These are phyloP conservation scores for Pyrrhosoma nymphula DNA, from an alignment of 2,888 invertebrate genomes.

Conservation along the genomic window DNA sequence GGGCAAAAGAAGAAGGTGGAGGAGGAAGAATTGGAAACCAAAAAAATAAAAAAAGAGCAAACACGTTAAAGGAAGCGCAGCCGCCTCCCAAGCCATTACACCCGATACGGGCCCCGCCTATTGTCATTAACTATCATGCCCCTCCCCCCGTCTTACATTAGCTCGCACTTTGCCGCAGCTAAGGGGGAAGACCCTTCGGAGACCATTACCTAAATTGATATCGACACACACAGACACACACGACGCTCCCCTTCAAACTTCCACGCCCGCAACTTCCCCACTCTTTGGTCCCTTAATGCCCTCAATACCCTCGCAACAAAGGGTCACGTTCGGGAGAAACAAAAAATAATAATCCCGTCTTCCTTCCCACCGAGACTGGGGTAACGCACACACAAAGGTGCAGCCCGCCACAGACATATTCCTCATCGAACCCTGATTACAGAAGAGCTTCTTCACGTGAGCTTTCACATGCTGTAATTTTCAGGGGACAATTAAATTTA, in stretches of 20 bases:
- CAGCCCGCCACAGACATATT: too few relatives aligned
- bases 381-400: too few relatives aligned
- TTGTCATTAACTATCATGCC: slow-evolving; percentile 40
- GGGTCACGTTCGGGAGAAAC: too few relatives aligned
- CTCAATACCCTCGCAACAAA: neutral
- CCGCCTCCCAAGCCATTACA: slow-evolving; percentile 47
- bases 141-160: slow-evolving; percentile 24
- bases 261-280: neutral
- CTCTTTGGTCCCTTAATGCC: neutral
- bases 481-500: too few relatives aligned
- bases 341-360: too few relatives aligned
- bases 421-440: too few relatives aligned
- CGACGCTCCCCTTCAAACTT: neutral
- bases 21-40: neutral
- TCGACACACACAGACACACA: slow-evolving; percentile 20
- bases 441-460: too few relatives aligned
- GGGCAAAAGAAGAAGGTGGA: neutral
- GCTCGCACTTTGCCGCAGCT: slow-evolving; percentile 6
- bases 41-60: neutral
- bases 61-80: neutral
- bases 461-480: too few relatives aligned
- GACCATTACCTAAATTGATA: slow-evolving; percentile 65
- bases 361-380: too few relatives aligned
- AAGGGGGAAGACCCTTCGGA: neutral
- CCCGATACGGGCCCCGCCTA: slow-evolving; percentile 40